Conservation (phyloP, 2,797 vertebrate species). For the Poeciliopsis turneri region DNA sequence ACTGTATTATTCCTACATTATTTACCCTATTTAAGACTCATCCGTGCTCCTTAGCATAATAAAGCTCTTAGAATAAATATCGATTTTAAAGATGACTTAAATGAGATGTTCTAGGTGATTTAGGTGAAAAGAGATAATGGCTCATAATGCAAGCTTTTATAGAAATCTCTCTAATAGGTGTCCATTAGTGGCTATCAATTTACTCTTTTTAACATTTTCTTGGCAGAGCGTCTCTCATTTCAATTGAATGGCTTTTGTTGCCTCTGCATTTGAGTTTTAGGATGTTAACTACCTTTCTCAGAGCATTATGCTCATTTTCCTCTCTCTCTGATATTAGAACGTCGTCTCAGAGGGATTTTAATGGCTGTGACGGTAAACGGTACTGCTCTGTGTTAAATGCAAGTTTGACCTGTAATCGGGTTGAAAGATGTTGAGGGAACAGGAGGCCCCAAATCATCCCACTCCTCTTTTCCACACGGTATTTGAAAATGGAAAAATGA, state of each 20-base stretch:
- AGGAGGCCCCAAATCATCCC: constrained; percentile 24
- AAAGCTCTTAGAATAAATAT: not conserved
- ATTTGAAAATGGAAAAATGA: constrained; percentile 47
- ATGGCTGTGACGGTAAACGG: constrained; percentile 50
- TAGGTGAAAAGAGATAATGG: constrained; percentile 5
- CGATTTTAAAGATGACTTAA: constrained; percentile 1
- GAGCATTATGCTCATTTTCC: constrained; percentile 3
- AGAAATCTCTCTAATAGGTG: constrained; percentile 6
- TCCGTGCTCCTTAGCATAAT: not conserved
- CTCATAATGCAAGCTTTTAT: not conserved
- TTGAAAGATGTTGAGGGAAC: constrained; percentile 49
- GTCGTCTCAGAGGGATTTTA: constrained; percentile 35
- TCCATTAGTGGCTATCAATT: constrained; percentile 1
- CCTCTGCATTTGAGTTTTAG: not conserved
- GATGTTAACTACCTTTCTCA: not conserved
- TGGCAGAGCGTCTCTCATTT: not conserved
- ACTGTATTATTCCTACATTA: not conserved
- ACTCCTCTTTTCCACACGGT: constrained; percentile 33
- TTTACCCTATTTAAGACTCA: not conserved
- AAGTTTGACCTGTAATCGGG: constrained; percentile 51
- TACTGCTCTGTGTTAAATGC: constrained; percentile 34
- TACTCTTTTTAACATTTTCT: not conserved
- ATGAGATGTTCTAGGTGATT: not conserved
- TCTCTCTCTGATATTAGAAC: constrained; percentile 1
- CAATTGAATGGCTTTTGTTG: not conserved